Evolutionary conservation across 1,140 invertebrate genomes (phyloP).

Genomic region (Harpegnathos saltator): DNA sequence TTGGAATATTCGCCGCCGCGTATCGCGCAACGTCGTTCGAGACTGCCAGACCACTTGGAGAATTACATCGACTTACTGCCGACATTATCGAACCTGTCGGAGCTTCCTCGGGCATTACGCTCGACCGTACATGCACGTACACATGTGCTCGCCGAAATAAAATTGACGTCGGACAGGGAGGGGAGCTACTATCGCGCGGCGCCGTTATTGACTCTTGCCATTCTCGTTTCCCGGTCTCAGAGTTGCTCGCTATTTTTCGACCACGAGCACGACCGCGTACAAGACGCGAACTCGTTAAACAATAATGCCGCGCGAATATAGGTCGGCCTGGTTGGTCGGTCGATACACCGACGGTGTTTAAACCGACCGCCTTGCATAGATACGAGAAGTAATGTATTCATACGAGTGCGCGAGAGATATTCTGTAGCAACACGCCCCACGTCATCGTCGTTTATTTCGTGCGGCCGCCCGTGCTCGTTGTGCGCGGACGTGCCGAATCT

Average conservation of each 20-base stretch:
- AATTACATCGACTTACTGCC: too few species aligned
- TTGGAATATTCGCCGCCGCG: too few species aligned
- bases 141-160: too few species aligned
- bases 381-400: conserved; percentile 43
- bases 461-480: not conserved
- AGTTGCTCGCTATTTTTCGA: conserved; percentile 55
- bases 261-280: not conserved
- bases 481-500: conserved; percentile 14
- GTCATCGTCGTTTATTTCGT: conserved; percentile 26
- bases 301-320: conserved; percentile 60
- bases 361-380: conserved; percentile 25
- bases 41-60: too few species aligned
- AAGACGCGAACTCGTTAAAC: conserved; percentile 61
- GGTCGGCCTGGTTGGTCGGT: conserved; percentile 51
- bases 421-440: conserved; percentile 6
- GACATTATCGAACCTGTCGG: too few species aligned
- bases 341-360: conserved; percentile 59
- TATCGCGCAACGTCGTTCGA: too few species aligned
- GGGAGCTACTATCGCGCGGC: not conserved
- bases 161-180: not conserved
- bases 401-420: conserved; percentile 24
- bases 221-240: conserved; percentile 9
- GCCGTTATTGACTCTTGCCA: not conserved
- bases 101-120: too few species aligned
- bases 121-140: too few species aligned